A percentile compares a stretch with the other conserved stretches of the same genome.
phyloP scores from a whole-genome alignment of 2,888 invertebrate genomes.

The Ferdinandea cuprea region DNA sequence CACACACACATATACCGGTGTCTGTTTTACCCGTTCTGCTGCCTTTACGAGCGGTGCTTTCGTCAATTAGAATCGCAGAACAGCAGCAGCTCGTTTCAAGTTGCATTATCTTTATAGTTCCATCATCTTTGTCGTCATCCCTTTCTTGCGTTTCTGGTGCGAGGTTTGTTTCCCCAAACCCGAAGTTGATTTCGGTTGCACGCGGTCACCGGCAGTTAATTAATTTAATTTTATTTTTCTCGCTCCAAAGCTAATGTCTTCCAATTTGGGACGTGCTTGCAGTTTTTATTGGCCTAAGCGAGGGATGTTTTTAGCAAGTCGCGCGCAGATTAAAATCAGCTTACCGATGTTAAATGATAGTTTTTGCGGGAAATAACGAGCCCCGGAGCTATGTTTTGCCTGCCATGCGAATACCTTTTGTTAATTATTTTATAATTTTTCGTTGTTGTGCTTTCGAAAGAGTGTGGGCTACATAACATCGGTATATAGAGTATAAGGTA shows the following conservation, averaged over 20 bases:
- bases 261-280: conserved; percentile 64
- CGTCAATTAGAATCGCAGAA: conserved; percentile 51
- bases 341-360: conserved; percentile 65
- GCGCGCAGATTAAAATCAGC: conserved; percentile 52
- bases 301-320: conserved; percentile 40
- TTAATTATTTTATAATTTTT: conserved; percentile 64
- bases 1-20: too few relatives aligned
- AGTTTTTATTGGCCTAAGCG: conserved; percentile 60
- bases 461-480: conserved; percentile 20
- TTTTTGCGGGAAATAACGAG: conserved; percentile 63
- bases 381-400: conserved; percentile 21
- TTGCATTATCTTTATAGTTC: conserved; percentile 66
- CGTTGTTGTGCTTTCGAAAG: conserved; percentile 9
- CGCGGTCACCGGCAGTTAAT: conserved; percentile 53
- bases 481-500: too few relatives aligned
- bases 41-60: conserved; percentile 35
- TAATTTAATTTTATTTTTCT: conserved; percentile 70
- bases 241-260: conserved; percentile 65
- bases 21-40: conserved; percentile 28
- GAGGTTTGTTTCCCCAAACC: conserved; percentile 49
- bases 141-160: conserved; percentile 32
- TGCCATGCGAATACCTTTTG: conserved; percentile 34
- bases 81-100: conserved; percentile 60
- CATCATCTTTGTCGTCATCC: conserved; percentile 51
- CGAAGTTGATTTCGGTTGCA: conserved; percentile 28